Conservation (phyloP, 2,113 vertebrate genomes). For the Tichodroma muraria region DNA sequence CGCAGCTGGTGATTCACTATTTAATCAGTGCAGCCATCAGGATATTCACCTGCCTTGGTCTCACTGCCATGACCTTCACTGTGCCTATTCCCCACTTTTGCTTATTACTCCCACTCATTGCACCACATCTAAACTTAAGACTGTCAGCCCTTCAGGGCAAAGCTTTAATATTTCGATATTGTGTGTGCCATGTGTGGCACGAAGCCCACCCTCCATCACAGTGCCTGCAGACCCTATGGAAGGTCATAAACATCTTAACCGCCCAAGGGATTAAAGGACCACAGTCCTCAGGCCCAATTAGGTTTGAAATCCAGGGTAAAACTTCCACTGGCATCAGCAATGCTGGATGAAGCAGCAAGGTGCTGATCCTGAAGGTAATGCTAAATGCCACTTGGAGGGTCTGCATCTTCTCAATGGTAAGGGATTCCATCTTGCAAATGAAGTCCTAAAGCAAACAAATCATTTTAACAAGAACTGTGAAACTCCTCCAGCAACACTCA, state of each 20-base stretch:
- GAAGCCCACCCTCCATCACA: accelerated
- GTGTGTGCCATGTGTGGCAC: accelerated
- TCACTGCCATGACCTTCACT: background rate
- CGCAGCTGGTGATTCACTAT: background rate
- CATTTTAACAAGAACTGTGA: background rate
- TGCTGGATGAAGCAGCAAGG: background rate
- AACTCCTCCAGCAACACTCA: background rate
- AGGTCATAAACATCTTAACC: background rate
- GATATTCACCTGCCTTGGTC: background rate
- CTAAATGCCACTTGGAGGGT: background rate
- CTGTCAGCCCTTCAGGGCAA: background rate
- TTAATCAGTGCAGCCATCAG: background rate
- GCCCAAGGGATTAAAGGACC: background rate
- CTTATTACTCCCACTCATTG: background rate
- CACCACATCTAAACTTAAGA: background rate
- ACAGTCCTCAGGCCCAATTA: background rate
- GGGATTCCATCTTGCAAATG: background rate
- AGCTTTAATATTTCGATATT: too few species aligned
- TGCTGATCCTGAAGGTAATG: background rate
- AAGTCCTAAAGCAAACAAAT: background rate
- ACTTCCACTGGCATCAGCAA: background rate
- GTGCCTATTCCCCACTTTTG: background rate
- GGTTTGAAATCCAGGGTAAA: background rate
- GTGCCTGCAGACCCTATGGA: background rate
- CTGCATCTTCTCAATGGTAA: background rate